Evolutionary conservation across 2,797 vertebrate species (phyloP).

Genomic region (Parotocinclus haroldoi): DNA sequence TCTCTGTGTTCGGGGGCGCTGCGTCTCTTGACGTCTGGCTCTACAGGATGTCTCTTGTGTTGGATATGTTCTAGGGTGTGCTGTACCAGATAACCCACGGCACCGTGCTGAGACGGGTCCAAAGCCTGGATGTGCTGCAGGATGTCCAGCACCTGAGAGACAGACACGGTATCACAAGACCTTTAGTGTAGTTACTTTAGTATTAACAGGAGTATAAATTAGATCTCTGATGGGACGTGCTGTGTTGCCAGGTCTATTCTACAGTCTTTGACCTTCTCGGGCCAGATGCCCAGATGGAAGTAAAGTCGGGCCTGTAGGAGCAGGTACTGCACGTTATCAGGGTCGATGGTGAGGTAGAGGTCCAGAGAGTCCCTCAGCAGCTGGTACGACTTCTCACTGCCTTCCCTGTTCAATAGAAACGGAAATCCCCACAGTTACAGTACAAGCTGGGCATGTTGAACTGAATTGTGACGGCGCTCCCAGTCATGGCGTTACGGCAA

Average conservation of each 20-base stretch:
- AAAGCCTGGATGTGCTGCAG: slow-evolving; percentile 94
- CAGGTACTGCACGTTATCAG: slow-evolving; percentile 95
- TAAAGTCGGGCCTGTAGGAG: slow-evolving; percentile 94
- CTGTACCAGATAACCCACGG: slow-evolving; percentile 92
- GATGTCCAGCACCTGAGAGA: slow-evolving; percentile 90
- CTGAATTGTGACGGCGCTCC: too few species aligned
- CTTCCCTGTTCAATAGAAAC: slow-evolving; percentile 73
- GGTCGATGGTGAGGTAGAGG: slow-evolving; percentile 95
- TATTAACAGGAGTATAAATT: too few species aligned
- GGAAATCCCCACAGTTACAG: too few species aligned
- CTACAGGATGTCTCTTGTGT: slow-evolving; percentile 85
- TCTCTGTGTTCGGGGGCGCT: slow-evolving; percentile 82
- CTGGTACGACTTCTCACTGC: slow-evolving; percentile 95
- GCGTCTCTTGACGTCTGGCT: slow-evolving; percentile 85
- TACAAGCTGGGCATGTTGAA: too few species aligned
- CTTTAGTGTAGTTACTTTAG: too few species aligned
- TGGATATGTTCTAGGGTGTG: slow-evolving; percentile 97
- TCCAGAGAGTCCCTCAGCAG: slow-evolving; percentile 94
- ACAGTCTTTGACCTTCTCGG: slow-evolving; percentile 86
- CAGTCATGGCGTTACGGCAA: too few species aligned
- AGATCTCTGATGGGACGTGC: neutral
- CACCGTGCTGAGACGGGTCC: slow-evolving; percentile 93
- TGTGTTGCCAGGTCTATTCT: neutral
- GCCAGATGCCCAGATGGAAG: slow-evolving; percentile 98
- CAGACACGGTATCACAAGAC: neutral